phyloP scores from a whole-genome alignment of 1,140 invertebrate species.

The Zaprionus taronus region DNA sequence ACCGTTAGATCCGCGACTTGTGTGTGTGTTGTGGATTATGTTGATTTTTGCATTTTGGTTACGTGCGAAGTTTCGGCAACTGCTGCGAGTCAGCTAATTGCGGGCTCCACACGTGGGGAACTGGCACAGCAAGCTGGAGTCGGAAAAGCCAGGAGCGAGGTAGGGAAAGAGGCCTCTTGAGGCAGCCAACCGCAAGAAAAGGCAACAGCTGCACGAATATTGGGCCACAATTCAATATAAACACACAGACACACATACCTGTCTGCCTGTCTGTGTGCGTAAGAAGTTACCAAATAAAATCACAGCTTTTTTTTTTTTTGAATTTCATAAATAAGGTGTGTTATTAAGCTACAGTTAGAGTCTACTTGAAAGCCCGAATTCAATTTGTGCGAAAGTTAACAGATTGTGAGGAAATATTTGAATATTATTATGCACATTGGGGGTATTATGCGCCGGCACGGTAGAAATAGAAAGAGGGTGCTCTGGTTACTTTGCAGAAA shows the following conservation, averaged over 20 bases:
- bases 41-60: constrained; percentile 69
- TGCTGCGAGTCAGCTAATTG: constrained; percentile 58
- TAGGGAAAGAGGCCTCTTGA: constrained; percentile 7
- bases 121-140: constrained; percentile 29
- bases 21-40: constrained; percentile 55
- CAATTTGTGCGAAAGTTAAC: constrained; percentile 13
- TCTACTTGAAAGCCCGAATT: not conserved
- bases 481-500: no score
- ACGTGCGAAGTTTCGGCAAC: constrained; percentile 67
- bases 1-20: constrained; percentile 64
- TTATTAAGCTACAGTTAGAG: constrained; percentile 16
- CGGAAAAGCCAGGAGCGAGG: not conserved
- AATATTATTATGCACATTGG: not conserved
- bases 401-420: constrained; percentile 1
- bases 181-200: constrained; percentile 67
- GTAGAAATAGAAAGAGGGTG: not conserved
- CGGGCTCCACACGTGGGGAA: constrained; percentile 48
- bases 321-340: constrained; percentile 27
- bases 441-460: not conserved
- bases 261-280: constrained; percentile 5
- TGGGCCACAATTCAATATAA: constrained; percentile 46
- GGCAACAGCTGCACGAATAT: constrained; percentile 44
- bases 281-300: constrained; percentile 33
- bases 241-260: constrained; percentile 15
- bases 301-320: constrained; percentile 16